Base-by-base conservation (phyloP, 2,888 invertebrate species). In the Phania funesta region DNA sequence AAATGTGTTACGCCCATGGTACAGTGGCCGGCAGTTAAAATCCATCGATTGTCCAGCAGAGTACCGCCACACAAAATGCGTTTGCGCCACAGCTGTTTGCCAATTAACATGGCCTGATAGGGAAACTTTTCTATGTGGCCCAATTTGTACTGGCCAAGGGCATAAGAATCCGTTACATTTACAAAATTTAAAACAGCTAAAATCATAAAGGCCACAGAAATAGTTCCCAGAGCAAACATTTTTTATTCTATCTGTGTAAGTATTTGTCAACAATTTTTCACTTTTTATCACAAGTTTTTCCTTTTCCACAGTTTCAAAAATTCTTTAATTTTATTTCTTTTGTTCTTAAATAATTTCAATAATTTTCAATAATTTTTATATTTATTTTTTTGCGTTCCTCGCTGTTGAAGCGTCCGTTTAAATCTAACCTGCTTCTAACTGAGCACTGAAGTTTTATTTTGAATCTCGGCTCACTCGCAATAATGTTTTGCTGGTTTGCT, bases 21-120 rank as follows among this genome's bases (percentile, higher is more conserved):
- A 81, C 91, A 91, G 74, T 91, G 91, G 2, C 88, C 91, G 3
- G 91, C 91, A 1, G 91, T 91, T 16, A 91, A 84, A 9, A 91
- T 85, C 91, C 91, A 91, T 35, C 90, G 87, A 0, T 85, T 86
- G 84, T 89, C 87, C 67, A 91, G 83, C 80, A 91, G 44, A 0
- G 90, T 91, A 41, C 91, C 91, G 4, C 91, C 91, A 46, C 91
- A 91, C 4, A 91, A 86, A n/a, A 89, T 87, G 18, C 89, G 87
- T 26, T 87, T 88, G 77, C 87, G 87, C 88, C 88, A 89, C 80
- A 88, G 70, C 46, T 89, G 87, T 62, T 90, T 90, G 29, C 90
- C 91, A n/a, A 91, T 89, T 52, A 90, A 85, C 90, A 90, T 90
- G 68, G 89, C 91, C 85, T 90, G 90, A 71, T 90, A 90, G 68